Conservation (phyloP, 2,888 invertebrate species). For the Parnassius smintheus region DNA sequence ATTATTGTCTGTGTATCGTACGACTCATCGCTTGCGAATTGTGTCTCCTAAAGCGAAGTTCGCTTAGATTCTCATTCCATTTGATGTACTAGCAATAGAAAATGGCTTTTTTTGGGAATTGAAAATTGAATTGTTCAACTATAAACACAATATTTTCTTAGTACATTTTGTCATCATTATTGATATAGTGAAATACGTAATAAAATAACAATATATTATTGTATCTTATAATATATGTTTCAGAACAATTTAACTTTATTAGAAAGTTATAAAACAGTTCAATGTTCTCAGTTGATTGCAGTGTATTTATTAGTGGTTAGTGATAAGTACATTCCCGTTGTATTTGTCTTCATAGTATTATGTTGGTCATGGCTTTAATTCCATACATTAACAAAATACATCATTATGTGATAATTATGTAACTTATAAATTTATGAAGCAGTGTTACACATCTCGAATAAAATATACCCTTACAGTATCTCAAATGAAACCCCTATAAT, state of each 20-base stretch:
- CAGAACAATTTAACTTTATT: conserved; percentile 2
- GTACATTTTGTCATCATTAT: conserved; percentile 47
- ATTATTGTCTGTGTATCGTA: conserved; percentile 43
- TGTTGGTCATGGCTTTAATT: conserved; percentile 59
- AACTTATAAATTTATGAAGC: conserved; percentile 38
- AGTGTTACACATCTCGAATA: conserved; percentile 24
- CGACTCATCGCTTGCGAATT: conserved; percentile 30
- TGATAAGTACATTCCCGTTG: conserved; percentile 31
- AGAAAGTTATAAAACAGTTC: conserved; percentile 12
- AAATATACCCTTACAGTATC: conserved; percentile 28
- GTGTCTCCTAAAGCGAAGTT: conserved; percentile 37
- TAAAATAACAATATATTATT: conserved; percentile 37
- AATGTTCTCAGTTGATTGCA: conserved; percentile 28
- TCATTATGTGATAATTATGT: conserved; percentile 31
- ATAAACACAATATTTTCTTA: conserved; percentile 68
- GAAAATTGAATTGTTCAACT: conserved; percentile 59
- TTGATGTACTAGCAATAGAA: conserved; percentile 37
- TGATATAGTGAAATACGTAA: conserved; percentile 38
- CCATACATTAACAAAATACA: conserved; percentile 33
- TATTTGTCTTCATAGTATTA: conserved; percentile 31
- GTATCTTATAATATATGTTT: not conserved
- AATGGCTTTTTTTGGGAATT: conserved; percentile 59
- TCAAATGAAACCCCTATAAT: conserved; percentile 21
- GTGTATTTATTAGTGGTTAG: conserved; percentile 36
- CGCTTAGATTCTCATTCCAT: conserved; percentile 46